Evolutionary conservation across 2,113 vertebrate species (phyloP).

Genomic region (Rhinopomastus cyanomelas): DNA sequence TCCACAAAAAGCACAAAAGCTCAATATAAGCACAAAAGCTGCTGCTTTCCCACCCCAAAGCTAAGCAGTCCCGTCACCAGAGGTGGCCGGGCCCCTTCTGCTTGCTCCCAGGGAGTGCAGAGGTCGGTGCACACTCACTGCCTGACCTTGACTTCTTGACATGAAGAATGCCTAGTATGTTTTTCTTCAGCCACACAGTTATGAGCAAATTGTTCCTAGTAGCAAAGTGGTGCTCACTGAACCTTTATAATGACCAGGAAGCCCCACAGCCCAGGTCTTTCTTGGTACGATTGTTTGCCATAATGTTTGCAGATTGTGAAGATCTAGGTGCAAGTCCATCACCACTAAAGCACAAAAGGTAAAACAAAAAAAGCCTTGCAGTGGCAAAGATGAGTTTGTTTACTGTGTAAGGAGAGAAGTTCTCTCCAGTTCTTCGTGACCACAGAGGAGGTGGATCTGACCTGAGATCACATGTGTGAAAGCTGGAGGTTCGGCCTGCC

Average conservation of each 20-base stretch:
- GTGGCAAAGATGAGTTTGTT: background rate
- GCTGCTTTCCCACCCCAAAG: background rate
- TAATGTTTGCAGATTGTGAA: background rate
- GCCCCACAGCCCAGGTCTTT: background rate
- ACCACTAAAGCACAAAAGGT: background rate
- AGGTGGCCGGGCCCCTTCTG: accelerated
- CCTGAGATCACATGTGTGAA: background rate
- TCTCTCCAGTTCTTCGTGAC: background rate
- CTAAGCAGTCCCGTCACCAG: background rate
- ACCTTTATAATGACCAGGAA: accelerated
- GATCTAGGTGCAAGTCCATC: background rate
- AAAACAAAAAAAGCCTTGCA: background rate
- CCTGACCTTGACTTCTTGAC: background rate
- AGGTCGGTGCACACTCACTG: background rate
- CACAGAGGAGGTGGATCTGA: background rate
- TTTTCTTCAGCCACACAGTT: background rate
- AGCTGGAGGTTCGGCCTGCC: accelerated
- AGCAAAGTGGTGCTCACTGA: background rate
- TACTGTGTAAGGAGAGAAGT: background rate
- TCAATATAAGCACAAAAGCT: background rate
- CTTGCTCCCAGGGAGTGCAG: background rate
- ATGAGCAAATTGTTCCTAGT: background rate
- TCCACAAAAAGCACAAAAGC: too few species aligned
- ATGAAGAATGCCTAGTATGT: accelerated
- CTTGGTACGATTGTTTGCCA: background rate